phyloP scores from a whole-genome alignment of 30 jellyfish, hydroid and myxozoan genomes.

The Sanderia malayensis region DNA sequence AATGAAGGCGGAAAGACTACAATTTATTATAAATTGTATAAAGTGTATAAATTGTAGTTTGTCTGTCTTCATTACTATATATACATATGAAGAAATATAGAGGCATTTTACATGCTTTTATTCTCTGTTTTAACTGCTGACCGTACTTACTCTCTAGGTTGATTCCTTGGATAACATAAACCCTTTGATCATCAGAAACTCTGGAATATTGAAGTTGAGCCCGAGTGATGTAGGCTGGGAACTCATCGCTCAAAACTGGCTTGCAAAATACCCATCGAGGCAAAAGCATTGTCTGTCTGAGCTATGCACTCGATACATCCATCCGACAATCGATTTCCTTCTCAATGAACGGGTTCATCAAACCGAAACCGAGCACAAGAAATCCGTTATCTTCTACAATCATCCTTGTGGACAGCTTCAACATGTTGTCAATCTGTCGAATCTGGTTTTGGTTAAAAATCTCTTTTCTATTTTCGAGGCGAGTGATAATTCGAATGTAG shows the following conservation, averaged over 20 bases:
- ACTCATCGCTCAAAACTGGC: slow-evolving; percentile 47
- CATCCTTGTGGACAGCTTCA: slow-evolving; percentile 40
- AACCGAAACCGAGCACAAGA: slow-evolving; percentile 4
- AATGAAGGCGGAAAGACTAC: no score
- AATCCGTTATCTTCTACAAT: slow-evolving; percentile 43
- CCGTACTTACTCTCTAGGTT: slow-evolving; percentile 16
- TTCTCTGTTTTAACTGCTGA: no score
- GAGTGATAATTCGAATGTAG: no score
- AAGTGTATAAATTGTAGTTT: no score
- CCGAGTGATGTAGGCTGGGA: slow-evolving; percentile 55
- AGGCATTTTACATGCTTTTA: no score
- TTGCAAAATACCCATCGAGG: slow-evolving; percentile 30
- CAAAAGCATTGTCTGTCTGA: slow-evolving; percentile 31
- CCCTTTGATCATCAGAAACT: slow-evolving; percentile 32
- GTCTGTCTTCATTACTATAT: no score
- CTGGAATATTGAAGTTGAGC: slow-evolving; percentile 48
- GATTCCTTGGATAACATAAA: slow-evolving; percentile 32
- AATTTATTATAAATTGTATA: no score
- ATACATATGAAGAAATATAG: no score
- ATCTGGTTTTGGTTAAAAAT: slow-evolving; percentile 33
- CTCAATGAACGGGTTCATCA: slow-evolving; percentile 32
- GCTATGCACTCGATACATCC: slow-evolving; percentile 47
- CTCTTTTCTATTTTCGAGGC: slow-evolving; percentile 57
- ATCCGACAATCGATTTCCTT: slow-evolving; percentile 39
- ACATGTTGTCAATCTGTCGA: slow-evolving; percentile 37